Evolutionary conservation across 2,888 invertebrate species (phyloP), one percentile per base, ranked within the genome.

Genomic region (Eumerus sabulonum): DNA sequence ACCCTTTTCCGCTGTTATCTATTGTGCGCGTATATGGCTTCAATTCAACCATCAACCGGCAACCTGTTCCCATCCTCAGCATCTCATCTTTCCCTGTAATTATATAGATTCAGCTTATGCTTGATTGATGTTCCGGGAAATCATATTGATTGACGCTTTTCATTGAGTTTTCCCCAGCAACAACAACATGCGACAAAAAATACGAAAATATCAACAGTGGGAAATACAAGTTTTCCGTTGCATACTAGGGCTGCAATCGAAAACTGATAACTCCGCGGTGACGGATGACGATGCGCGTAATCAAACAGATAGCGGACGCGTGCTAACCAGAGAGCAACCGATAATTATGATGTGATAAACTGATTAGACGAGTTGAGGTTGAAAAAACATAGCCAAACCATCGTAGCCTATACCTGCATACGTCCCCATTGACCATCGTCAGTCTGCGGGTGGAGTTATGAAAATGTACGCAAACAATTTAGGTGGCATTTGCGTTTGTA

Each of bases 101-200:
- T 79, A 79, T 73, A 64, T 79, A 51, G 54, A 74, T 79, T 70
- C 74, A 74, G 68, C 74, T 79, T 74, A 79, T 79, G 74, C 74
- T 54, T 79, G 79, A 79, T 74, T 79, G 79, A 79, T 68, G 74
- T 64, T 79, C 68, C 74, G 74, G 79, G 59, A 79, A 79, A 79
- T 79, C 74, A 79, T 70, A 79, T 79, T 79, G 79, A 79, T 74
- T 79, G 79, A 74, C 60, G 68, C 68, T 79, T 70, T 73, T 68
- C 71, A 71, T 71, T 76, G 53, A 76, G 71, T 59, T 71, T 63
- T 59, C 45, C 54, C 44, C 42, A 47, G 59, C 62, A 57, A 47
- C 42, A 60, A 13, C 51, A 17, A 16, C 47, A 62, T 47, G 50
- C 16, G 35, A 63, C 27, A 54, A 18, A 54, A 44, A 35, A 36